phyloP scores from a whole-genome alignment of 2,888 invertebrate species.

The Spisula solida region DNA sequence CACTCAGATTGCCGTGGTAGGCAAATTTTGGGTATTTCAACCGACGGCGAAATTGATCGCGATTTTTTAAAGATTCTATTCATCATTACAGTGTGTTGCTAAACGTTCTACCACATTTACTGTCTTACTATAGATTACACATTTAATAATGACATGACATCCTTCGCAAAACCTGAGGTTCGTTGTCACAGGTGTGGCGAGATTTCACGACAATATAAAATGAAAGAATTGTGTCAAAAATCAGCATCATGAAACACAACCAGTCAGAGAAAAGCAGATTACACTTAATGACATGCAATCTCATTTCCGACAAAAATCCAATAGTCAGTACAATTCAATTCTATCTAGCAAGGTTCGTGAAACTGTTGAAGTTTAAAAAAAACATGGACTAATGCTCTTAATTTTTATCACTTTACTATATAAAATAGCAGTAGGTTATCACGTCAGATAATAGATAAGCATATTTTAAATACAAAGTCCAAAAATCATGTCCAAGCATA shows the following conservation, averaged over 20 bases:
- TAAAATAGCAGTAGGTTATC: no score
- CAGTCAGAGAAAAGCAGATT: not conserved
- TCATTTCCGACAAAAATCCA: not conserved
- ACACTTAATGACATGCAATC: not conserved
- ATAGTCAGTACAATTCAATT: not conserved
- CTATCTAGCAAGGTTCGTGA: no score
- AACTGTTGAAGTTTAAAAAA: no score
- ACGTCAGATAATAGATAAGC: no score
- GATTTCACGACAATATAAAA: not conserved
- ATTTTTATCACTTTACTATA: no score
- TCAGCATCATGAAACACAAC: no score
- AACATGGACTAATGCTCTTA: no score
- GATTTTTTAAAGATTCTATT: constrained; percentile 81
- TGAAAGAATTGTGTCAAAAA: no score
- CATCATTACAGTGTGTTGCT: constrained; percentile 45
- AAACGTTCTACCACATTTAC: not conserved
- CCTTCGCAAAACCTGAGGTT: not conserved
- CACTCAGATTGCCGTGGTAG: constrained; percentile 77
- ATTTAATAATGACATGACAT: not conserved
- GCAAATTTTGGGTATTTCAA: constrained; percentile 83
- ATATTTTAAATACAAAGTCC: no score
- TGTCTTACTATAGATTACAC: not conserved
- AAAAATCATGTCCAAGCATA: not conserved
- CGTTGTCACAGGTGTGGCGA: not conserved
- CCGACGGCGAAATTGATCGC: constrained; percentile 80